phyloP scores from a whole-genome alignment of 2,797 vertebrate species.

The Dermochelys coriacea region DNA sequence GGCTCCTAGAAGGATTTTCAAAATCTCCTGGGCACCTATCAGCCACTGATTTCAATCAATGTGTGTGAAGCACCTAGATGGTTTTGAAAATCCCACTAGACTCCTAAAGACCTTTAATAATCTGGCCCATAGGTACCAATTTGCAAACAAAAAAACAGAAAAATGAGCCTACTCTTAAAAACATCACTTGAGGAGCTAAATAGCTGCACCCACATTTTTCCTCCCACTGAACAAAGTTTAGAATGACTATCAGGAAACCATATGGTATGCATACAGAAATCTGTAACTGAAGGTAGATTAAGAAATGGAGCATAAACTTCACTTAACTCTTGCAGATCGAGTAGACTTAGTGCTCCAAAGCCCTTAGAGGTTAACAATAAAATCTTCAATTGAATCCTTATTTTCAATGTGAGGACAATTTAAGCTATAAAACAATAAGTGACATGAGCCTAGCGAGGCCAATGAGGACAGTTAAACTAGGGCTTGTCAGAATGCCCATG shows the following conservation, averaged over 20 bases:
- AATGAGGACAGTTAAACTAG: conserved; percentile 79
- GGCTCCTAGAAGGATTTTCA: neutral
- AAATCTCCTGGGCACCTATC: neutral
- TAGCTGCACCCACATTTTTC: conserved; percentile 8
- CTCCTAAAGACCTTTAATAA: neutral
- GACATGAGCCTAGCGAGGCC: conserved; percentile 82
- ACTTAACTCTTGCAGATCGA: conserved; percentile 67
- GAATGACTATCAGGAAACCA: conserved; percentile 57
- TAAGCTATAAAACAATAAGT: conserved; percentile 84
- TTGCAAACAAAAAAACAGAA: conserved; percentile 66
- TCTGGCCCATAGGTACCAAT: neutral
- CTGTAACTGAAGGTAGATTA: conserved; percentile 75
- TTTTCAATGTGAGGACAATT: conserved; percentile 81
- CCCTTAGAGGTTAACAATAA: conserved; percentile 86
- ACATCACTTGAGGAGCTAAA: conserved; percentile 33
- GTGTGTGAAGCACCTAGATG: neutral
- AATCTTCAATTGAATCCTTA: conserved; percentile 82
- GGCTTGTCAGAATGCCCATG: conserved; percentile 78
- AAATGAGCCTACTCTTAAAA: conserved; percentile 56
- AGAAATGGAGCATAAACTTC: conserved; percentile 82
- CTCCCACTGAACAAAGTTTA: conserved; percentile 62
- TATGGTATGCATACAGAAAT: conserved; percentile 61
- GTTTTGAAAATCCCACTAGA: neutral
- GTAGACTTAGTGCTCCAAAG: conserved; percentile 79
- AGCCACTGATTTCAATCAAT: neutral